Conservation (phyloP, 2,888 invertebrate genomes). For the Caenorhabditis plicata region DNA sequence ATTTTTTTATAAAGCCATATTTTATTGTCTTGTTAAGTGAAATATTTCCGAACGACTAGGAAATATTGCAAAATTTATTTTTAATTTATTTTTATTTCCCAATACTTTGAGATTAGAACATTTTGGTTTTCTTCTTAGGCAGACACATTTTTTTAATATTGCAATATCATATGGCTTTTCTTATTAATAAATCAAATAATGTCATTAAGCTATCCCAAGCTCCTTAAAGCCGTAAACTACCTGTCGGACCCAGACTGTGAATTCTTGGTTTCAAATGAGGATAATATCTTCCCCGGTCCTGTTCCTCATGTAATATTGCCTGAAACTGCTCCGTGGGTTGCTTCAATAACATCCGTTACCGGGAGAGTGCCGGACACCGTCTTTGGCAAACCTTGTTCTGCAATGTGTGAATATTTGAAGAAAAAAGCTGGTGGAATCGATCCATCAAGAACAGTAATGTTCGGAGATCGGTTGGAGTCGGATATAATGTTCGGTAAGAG, state of each 20-base stretch:
- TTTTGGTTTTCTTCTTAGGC: no score
- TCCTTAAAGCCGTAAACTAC: slow-evolving; percentile 87
- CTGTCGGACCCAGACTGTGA: slow-evolving; percentile 77
- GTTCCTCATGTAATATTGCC: slow-evolving; percentile 34
- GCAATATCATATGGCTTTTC: no score
- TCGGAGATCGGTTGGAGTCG: slow-evolving; percentile 85
- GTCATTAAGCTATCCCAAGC: slow-evolving; percentile 78
- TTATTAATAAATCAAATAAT: no score
- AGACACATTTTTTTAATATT: no score
- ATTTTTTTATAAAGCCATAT: not conserved
- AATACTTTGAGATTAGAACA: no score
- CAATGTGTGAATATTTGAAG: slow-evolving; percentile 52
- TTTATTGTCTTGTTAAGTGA: not conserved
- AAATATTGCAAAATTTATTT: not conserved
- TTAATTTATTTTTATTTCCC: no score
- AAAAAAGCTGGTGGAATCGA: slow-evolving; percentile 74
- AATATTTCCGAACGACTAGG: not conserved
- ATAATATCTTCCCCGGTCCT: slow-evolving; percentile 78
- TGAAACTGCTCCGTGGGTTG: slow-evolving; percentile 80
- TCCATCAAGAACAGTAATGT: slow-evolving; percentile 82
- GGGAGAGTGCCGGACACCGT: slow-evolving; percentile 78
- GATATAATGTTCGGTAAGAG: slow-evolving; percentile 87
- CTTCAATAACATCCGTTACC: slow-evolving; percentile 81
- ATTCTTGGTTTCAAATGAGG: slow-evolving; percentile 90
- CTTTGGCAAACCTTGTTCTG: slow-evolving; percentile 84